phyloP scores from a whole-genome alignment of 1,140 invertebrate genomes.

The Neodiprion virginianus region DNA sequence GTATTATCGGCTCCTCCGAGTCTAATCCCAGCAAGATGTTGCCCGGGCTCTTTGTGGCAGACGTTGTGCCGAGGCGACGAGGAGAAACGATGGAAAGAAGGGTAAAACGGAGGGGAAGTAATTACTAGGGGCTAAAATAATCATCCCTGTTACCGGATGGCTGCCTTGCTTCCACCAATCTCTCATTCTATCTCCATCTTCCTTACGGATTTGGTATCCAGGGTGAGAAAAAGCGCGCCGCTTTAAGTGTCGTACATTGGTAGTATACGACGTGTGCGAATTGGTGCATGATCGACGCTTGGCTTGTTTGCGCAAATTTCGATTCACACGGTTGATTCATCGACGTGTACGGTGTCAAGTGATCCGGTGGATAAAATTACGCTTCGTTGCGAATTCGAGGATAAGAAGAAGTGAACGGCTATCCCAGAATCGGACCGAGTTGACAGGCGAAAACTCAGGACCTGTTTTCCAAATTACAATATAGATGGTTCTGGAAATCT shows the following conservation, averaged over 20 bases:
- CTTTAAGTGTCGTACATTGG: too few species aligned
- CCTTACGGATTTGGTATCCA: too few species aligned
- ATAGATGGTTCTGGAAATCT: not conserved
- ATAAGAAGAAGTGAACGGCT: too few species aligned
- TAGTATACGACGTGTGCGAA: too few species aligned
- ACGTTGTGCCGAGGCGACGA: constrained; percentile 8
- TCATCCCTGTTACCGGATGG: constrained; percentile 26
- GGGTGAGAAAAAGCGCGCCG: too few species aligned
- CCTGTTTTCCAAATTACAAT: not conserved
- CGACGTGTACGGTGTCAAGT: too few species aligned
- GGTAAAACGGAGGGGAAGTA: constrained; percentile 41
- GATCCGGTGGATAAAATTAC: too few species aligned
- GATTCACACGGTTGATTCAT: too few species aligned
- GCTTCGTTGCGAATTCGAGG: too few species aligned
- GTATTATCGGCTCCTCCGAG: constrained; percentile 19
- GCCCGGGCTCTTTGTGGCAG: constrained; percentile 19
- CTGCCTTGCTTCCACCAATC: not conserved
- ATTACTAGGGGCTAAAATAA: constrained; percentile 48
- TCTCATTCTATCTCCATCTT: too few species aligned
- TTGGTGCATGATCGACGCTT: too few species aligned
- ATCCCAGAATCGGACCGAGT: not conserved
- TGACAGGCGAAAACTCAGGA: not conserved
- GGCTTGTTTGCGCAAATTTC: too few species aligned
- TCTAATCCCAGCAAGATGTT: constrained; percentile 49
- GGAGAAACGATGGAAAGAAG: constrained; percentile 23